Evolutionary conservation across 2,113 vertebrate species (phyloP).

Genomic region (Apus apus): DNA sequence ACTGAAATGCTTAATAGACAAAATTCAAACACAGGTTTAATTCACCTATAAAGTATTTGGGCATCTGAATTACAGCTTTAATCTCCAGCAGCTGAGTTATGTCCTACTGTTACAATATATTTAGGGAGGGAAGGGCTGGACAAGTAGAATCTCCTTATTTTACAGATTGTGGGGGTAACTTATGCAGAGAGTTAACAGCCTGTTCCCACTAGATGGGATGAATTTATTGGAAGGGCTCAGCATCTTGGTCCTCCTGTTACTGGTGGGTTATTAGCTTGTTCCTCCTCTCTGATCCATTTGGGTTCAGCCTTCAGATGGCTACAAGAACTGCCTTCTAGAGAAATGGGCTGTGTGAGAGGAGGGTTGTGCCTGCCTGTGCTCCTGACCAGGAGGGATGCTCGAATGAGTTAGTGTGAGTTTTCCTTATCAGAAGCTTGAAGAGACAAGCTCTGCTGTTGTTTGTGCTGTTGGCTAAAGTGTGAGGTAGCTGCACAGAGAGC

Average conservation of each 20-base stretch:
- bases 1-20: conserved; percentile 35
- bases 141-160: conserved; percentile 17
- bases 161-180: background rate
- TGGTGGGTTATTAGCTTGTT: background rate
- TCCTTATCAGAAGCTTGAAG: background rate
- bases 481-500: background rate
- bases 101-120: conserved; percentile 23
- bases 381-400: background rate
- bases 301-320: background rate
- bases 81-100: conserved; percentile 53
- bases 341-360: background rate
- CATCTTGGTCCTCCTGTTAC: background rate
- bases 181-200: conserved; percentile 28
- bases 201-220: background rate
- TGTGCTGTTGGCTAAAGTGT: background rate
- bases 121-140: background rate
- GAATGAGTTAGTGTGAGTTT: background rate
- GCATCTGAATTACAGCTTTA: conserved; percentile 50
- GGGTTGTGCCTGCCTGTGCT: background rate
- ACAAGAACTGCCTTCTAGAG: background rate
- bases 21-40: conserved; percentile 35
- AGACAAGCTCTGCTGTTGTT: background rate
- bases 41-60: conserved; percentile 32
- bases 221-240: conserved; percentile 27
- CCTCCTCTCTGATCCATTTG: background rate